These are phyloP conservation scores for Cyprichromis sp. DNA, from an alignment of 2,113 vertebrate species.

Conservation along the genomic window DNA sequence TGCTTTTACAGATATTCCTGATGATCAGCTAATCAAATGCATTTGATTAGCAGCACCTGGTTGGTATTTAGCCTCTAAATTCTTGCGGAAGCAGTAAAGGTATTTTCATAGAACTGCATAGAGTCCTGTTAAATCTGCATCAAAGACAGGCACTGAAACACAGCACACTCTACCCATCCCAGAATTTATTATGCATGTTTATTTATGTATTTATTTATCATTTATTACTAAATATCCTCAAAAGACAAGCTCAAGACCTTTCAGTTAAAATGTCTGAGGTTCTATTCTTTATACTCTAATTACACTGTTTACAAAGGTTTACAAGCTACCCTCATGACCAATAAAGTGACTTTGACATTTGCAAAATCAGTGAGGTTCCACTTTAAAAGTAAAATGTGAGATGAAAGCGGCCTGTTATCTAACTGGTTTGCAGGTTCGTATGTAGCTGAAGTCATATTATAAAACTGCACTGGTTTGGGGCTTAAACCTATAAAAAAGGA, in stretches of 20 bases:
- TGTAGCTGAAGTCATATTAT: background rate
- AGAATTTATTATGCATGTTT: background rate
- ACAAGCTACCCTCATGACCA: background rate
- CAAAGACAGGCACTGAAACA: background rate
- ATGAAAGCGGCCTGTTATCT: background rate
- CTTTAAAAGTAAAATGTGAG: background rate
- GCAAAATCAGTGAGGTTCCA: background rate
- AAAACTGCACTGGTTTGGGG: background rate
- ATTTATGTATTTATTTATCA: background rate
- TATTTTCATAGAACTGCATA: background rate
- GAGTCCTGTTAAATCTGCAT: background rate
- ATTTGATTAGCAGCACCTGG: background rate
- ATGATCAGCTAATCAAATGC: accelerated
- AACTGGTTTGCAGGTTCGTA: background rate
- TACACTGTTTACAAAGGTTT: background rate
- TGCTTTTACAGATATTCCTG: background rate
- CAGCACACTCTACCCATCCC: background rate
- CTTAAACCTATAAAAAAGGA: conserved; percentile 10
- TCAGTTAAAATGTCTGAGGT: background rate
- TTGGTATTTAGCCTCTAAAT: background rate
- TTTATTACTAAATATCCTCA: background rate
- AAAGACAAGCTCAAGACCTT: background rate
- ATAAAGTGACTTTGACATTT: background rate
- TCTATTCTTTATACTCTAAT: background rate
- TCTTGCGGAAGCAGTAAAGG: background rate